These are phyloP conservation scores for Cheilosia impressa DNA, from an alignment of 2,888 invertebrate genomes.

Conservation along the genomic window DNA sequence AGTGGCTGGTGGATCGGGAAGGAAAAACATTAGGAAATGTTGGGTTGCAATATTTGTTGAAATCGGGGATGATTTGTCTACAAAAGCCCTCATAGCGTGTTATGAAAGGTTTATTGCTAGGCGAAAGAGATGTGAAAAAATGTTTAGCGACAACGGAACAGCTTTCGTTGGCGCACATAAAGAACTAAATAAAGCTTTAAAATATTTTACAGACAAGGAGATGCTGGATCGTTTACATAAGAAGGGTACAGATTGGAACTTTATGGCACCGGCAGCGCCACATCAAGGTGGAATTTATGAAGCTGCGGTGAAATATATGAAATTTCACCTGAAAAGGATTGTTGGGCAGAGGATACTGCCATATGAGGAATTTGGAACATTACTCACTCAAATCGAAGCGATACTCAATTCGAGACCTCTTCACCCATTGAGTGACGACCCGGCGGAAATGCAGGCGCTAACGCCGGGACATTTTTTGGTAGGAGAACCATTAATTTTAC, in stretches of 20 bases:
- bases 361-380: constrained; percentile 25
- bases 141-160: constrained; percentile 51
- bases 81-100: neutral
- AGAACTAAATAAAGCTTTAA: constrained; percentile 5
- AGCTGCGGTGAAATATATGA: constrained; percentile 52
- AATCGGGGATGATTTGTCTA: constrained; percentile 16
- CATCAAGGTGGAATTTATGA: constrained; percentile 67
- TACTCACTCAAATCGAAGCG: too few relatives aligned
- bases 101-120: constrained; percentile 42
- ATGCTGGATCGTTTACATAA: neutral
- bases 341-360: constrained; percentile 11
- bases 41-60: constrained; percentile 49
- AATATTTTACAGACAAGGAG: neutral
- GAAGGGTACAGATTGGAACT: neutral
- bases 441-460: too few relatives aligned
- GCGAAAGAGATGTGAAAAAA: constrained; percentile 32
- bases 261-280: constrained; percentile 41
- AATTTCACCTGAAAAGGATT: constrained; percentile 22
- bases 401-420: too few relatives aligned
- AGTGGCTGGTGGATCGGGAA: constrained; percentile 1
- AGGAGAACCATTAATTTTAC: too few relatives aligned
- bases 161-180: constrained; percentile 30
- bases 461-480: too few relatives aligned
- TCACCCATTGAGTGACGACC: too few relatives aligned
- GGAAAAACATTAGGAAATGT: constrained; percentile 15